Conservation (phyloP, 2,888 invertebrate species). For the Anarsia innoxiella region DNA sequence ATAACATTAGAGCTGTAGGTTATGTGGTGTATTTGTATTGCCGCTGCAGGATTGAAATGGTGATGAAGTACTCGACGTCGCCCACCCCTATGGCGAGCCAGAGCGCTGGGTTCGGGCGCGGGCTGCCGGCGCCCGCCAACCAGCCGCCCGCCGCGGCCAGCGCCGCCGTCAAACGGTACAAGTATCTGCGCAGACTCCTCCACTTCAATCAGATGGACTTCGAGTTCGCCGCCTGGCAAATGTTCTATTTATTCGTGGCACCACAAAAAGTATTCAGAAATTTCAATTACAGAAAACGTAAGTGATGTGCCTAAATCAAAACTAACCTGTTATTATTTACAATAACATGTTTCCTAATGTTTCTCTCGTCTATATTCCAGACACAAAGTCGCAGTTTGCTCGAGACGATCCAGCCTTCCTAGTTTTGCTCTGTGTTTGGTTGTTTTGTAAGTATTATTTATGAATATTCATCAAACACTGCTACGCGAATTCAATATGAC, state of each 20-base stretch:
- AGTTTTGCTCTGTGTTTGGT: constrained; percentile 89
- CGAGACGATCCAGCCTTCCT: constrained; percentile 99
- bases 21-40: no score
- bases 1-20: no score
- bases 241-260: constrained; percentile 93
- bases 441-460: constrained; percentile 79
- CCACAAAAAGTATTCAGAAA: constrained; percentile 98
- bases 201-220: constrained; percentile 99
- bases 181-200: constrained; percentile 87
- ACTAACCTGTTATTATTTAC: background rate
- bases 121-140: constrained; percentile 81
- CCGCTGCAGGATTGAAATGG: background rate
- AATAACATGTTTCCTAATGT: background rate
- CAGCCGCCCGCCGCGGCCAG: constrained; percentile 81
- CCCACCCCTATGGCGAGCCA: constrained; percentile 61
- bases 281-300: constrained; percentile 98
- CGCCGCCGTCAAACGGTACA: constrained; percentile 91
- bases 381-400: constrained; percentile 98
- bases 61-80: constrained; percentile 78
- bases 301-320: no score
- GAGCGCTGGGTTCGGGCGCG: constrained; percentile 76
- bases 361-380: constrained; percentile 67
- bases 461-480: no score
- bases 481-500: no score
- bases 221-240: constrained; percentile 99